phyloP scores from a whole-genome alignment of 1,140 invertebrate species.

The Saccostrea cuccullata region DNA sequence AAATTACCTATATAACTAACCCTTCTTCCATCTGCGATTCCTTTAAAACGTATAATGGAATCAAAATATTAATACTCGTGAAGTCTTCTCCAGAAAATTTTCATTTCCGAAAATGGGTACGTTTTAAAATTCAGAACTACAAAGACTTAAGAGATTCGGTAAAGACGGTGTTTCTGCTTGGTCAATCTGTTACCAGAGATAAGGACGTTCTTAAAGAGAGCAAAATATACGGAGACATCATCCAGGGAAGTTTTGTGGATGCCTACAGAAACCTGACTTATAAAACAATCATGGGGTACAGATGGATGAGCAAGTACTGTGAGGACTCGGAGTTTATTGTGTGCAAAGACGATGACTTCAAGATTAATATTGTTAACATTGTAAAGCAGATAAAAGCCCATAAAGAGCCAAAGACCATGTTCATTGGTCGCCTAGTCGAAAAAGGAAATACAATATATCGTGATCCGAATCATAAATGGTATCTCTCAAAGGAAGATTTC shows the following conservation, averaged over 20 bases:
- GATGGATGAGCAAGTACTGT: conserved; percentile 43
- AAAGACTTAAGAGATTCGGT: neutral
- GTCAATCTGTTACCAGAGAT: neutral
- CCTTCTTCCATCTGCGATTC: neutral
- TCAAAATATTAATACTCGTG: neutral
- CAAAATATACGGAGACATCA: conserved; percentile 35
- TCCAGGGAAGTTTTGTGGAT: conserved; percentile 51
- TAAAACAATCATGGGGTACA: conserved; percentile 53
- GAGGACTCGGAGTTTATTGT: conserved; percentile 17
- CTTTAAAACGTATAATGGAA: neutral
- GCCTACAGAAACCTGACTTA: conserved; percentile 48
- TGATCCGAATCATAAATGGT: neutral
- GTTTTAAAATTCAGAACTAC: neutral
- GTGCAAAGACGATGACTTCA: conserved; percentile 48
- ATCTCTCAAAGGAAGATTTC: conserved; percentile 13
- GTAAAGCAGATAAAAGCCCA: neutral
- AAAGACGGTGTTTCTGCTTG: neutral
- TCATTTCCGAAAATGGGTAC: neutral
- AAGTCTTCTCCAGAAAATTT: neutral
- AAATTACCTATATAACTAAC: neutral
- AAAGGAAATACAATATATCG: neutral
- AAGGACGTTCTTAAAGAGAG: conserved; percentile 2
- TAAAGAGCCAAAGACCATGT: neutral
- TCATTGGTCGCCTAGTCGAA: neutral
- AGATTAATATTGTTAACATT: neutral